A percentile compares a stretch with the other conserved stretches of the same genome.
These are phyloP conservation scores for Orthonevra nobilis DNA, from an alignment of 2,888 invertebrate species.

Conservation along the genomic window DNA sequence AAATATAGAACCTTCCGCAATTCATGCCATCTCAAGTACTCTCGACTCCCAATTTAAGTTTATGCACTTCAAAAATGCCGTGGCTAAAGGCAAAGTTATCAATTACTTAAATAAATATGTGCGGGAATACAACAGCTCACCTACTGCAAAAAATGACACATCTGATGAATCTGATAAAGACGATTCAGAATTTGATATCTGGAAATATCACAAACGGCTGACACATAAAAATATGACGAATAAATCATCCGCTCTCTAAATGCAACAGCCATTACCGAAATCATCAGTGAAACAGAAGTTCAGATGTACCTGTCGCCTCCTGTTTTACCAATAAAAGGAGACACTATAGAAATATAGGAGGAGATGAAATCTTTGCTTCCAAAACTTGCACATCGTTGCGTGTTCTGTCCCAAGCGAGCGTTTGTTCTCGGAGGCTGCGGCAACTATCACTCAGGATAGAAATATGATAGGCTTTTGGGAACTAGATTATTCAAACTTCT, in stretches of 20 bases:
- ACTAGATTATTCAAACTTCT: too few species aligned
- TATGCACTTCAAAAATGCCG: slow-evolving; percentile 32
- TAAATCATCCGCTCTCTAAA: slow-evolving; percentile 32
- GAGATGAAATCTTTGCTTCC: too few species aligned
- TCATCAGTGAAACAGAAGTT: slow-evolving; percentile 67
- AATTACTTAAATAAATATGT: slow-evolving; percentile 28
- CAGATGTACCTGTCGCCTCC: slow-evolving; percentile 73
- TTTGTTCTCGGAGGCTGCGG: too few species aligned
- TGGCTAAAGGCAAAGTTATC: slow-evolving; percentile 38
- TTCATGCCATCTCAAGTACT: slow-evolving; percentile 27
- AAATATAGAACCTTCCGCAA: neutral
- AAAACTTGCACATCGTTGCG: too few species aligned
- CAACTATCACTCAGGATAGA: too few species aligned
- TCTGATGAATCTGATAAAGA: slow-evolving; percentile 36
- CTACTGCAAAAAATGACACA: slow-evolving; percentile 14
- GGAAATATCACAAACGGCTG: too few species aligned
- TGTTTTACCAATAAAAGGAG: too few species aligned
- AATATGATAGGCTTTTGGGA: too few species aligned
- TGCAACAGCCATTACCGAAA: slow-evolving; percentile 5
- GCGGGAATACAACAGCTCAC: slow-evolving; percentile 11
- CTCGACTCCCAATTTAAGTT: slow-evolving; percentile 45
- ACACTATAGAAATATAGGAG: too few species aligned
- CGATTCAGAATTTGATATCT: too few species aligned
- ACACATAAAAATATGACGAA: slow-evolving; percentile 35
- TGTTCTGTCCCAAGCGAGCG: too few species aligned